Conservation (phyloP, 2,113 vertebrate species). For the Dissostichus mawsoni region DNA sequence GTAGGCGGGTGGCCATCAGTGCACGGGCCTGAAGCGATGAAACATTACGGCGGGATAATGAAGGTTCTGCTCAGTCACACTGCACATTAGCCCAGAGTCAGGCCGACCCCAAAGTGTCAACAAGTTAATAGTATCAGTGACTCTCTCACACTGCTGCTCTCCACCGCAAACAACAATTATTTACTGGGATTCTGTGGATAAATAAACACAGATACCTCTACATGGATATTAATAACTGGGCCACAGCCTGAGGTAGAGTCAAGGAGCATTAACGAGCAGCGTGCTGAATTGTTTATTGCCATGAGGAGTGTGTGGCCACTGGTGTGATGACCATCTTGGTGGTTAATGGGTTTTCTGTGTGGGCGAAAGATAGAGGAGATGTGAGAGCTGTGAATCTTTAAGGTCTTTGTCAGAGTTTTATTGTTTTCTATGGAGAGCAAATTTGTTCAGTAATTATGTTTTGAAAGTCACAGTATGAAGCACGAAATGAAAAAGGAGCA, state of each 20-base stretch:
- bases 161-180: conserved; percentile 75
- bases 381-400: conserved; percentile 5
- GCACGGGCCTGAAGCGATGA: conserved; percentile 81
- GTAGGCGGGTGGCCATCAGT: conserved; percentile 67
- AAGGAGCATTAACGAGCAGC: conserved; percentile 22
- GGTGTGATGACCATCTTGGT: not conserved
- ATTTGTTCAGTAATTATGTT: not conserved
- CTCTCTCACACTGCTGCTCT: conserved; percentile 75
- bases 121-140: conserved; percentile 86
- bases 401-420: not conserved
- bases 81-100: conserved; percentile 85
- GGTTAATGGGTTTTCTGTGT: conserved; percentile 15
- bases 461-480: not conserved
- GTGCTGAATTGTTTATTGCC: conserved; percentile 34
- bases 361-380: conserved; percentile 6
- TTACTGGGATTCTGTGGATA: conserved; percentile 74
- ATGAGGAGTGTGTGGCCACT: conserved; percentile 3
- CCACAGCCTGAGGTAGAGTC: conserved; percentile 25
- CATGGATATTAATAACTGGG: conserved; percentile 53
- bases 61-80: conserved; percentile 89
- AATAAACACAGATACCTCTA: conserved; percentile 68
- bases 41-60: conserved; percentile 86
- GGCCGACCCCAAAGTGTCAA: conserved; percentile 88
- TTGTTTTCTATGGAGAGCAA: not conserved
- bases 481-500: not conserved